Percentiles rank a stretch among this genome's conserved stretches.
These are phyloP conservation scores for Brachynemurus nebulosus DNA, from an alignment of 2,888 invertebrate species.

Conservation along the genomic window DNA sequence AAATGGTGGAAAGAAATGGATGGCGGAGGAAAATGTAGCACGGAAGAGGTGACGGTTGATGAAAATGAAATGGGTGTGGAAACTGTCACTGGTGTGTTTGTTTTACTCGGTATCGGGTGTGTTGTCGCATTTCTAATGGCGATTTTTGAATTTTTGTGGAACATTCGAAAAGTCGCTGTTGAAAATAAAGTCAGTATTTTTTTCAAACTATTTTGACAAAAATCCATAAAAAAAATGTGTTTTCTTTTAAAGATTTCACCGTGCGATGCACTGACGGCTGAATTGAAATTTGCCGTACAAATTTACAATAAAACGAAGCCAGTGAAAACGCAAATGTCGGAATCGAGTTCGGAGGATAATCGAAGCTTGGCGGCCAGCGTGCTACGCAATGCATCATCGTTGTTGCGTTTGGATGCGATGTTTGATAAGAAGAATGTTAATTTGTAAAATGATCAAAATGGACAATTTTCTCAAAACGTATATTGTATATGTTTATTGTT, in stretches of 20 bases:
- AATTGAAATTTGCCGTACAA: conserved; percentile 55
- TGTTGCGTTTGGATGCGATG: conserved; percentile 8
- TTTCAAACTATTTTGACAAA: background rate
- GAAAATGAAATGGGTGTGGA: conserved; percentile 59
- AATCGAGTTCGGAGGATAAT: conserved; percentile 3
- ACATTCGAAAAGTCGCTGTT: conserved; percentile 62
- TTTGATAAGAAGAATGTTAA: conserved; percentile 3
- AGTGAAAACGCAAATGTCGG: conserved; percentile 22
- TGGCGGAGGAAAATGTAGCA: conserved; percentile 39
- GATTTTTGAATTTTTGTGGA: conserved; percentile 72
- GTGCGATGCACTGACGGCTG: conserved; percentile 51
- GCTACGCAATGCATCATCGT: conserved; percentile 4
- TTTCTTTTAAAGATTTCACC: conserved; percentile 44
- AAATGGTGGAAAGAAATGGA: conserved; percentile 75
- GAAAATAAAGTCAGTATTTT: conserved; percentile 51
- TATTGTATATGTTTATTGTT: no score
- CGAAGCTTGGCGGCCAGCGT: conserved; percentile 7
- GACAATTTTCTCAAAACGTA: no score
- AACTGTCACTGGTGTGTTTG: conserved; percentile 86
- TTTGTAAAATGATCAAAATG: background rate
- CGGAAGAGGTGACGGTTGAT: conserved; percentile 28
- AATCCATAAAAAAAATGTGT: background rate
- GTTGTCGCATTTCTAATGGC: conserved; percentile 58
- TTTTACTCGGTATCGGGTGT: conserved; percentile 66
- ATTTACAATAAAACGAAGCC: conserved; percentile 62